Conservation (phyloP, 2,113 vertebrate genomes). For the Plectropomus leopardus region DNA sequence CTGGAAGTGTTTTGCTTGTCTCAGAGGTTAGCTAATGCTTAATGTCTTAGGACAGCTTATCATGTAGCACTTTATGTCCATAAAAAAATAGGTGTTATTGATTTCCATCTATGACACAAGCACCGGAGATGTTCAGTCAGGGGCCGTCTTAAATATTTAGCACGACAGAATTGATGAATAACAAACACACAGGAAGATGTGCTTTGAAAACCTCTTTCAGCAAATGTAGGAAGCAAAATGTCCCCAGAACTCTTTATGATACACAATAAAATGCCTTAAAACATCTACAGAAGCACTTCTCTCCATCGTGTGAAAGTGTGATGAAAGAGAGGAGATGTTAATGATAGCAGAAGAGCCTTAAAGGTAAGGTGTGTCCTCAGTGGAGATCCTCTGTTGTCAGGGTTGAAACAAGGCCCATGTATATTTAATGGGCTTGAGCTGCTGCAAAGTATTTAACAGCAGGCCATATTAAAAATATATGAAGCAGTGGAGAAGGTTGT, state of each 20-base stretch:
- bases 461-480: slow-evolving; percentile 64
- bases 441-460: slow-evolving; percentile 64
- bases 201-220: not conserved
- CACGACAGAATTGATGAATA: not conserved
- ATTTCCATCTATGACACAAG: slow-evolving; percentile 47
- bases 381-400: slow-evolving; percentile 49
- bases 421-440: slow-evolving; percentile 74
- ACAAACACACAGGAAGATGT: slow-evolving; percentile 10
- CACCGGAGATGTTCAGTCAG: slow-evolving; percentile 16
- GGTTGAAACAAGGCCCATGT: slow-evolving; percentile 61
- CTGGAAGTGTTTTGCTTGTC: slow-evolving; percentile 34
- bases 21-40: slow-evolving; percentile 60
- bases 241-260: not conserved
- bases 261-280: not conserved
- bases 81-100: slow-evolving; percentile 58
- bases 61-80: slow-evolving; percentile 58
- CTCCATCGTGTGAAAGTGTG: slow-evolving; percentile 9
- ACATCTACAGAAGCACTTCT: not conserved
- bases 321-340: slow-evolving; percentile 7
- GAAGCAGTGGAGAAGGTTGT: slow-evolving; percentile 56
- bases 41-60: slow-evolving; percentile 71
- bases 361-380: slow-evolving; percentile 51
- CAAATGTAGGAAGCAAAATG: not conserved
- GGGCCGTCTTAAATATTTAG: not conserved
- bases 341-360: slow-evolving; percentile 35